Evolutionary conservation across 2,113 vertebrate species (phyloP).

Genomic region (Crotalus horridus): DNA sequence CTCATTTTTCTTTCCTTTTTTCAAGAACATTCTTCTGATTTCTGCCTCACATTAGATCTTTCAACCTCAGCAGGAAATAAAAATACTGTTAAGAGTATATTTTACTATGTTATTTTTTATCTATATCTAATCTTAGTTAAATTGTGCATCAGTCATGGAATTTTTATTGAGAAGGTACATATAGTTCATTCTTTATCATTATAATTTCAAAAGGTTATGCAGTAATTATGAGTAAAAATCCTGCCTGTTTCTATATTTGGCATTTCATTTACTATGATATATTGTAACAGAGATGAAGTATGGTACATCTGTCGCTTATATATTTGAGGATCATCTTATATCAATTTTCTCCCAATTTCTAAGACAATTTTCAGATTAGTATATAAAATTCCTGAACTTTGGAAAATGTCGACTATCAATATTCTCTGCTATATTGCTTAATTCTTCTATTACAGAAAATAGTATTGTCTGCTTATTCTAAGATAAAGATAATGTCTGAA

Average conservation of each 20-base stretch:
- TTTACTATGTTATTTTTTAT: slow-evolving; percentile 38
- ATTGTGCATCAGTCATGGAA: slow-evolving; percentile 23
- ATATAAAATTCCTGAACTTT: slow-evolving; percentile 1
- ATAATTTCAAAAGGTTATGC: slow-evolving; percentile 22
- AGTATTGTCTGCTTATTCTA: slow-evolving; percentile 13
- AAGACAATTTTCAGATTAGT: slow-evolving; percentile 19
- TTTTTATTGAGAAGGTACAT: slow-evolving; percentile 22
- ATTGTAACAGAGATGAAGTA: not conserved
- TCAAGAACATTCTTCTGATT: slow-evolving; percentile 29
- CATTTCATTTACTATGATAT: not conserved
- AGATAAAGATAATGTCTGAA: no score
- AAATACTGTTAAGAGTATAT: slow-evolving; percentile 34
- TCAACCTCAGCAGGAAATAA: slow-evolving; percentile 44
- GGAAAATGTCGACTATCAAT: slow-evolving; percentile 3
- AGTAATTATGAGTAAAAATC: slow-evolving; percentile 11
- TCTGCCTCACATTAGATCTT: not conserved
- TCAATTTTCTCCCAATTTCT: not conserved
- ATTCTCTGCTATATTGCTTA: not conserved
- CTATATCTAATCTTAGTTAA: slow-evolving; percentile 38
- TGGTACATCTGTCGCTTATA: not conserved
- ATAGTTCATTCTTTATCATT: not conserved
- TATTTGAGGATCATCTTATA: slow-evolving; percentile 16
- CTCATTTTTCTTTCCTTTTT: slow-evolving; percentile 35
- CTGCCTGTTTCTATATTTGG: not conserved
- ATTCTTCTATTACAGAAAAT: not conserved